These are phyloP conservation scores for Apodemus sylvaticus DNA, from an alignment of 2,113 vertebrate genomes.

Conservation along the genomic window DNA sequence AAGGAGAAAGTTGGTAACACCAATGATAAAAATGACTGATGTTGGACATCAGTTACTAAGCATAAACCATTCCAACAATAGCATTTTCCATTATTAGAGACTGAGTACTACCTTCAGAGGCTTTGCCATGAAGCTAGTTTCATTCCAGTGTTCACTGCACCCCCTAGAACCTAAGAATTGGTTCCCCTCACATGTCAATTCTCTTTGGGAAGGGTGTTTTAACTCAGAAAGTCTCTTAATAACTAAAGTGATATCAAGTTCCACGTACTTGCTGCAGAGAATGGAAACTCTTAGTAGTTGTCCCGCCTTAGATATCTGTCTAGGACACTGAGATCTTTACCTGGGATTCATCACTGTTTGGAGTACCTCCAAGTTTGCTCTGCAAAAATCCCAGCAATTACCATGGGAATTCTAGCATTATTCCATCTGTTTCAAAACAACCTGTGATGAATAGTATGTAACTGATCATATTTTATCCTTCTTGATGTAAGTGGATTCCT, in stretches of 20 bases:
- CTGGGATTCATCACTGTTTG: background rate
- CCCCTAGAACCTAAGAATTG: background rate
- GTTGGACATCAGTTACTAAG: background rate
- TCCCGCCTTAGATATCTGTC: background rate
- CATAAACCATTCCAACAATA: background rate
- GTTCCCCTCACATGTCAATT: background rate
- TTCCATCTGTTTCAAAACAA: background rate
- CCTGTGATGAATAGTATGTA: background rate
- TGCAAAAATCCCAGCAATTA: background rate
- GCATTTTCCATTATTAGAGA: background rate
- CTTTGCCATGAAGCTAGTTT: accelerated
- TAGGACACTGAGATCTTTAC: background rate
- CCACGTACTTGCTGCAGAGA: background rate
- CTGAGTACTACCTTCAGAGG: background rate
- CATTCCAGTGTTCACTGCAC: background rate
- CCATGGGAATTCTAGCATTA: background rate
- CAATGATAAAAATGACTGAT: background rate
- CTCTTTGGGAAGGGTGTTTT: background rate
- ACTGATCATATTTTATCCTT: background rate
- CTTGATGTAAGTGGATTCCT: background rate
- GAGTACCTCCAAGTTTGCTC: background rate
- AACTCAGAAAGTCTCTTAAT: background rate
- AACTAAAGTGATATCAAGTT: background rate
- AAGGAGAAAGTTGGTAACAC: background rate
- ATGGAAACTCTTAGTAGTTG: background rate